Conservation (phyloP, 2,113 vertebrate genomes). For the Grantiella picta region DNA sequence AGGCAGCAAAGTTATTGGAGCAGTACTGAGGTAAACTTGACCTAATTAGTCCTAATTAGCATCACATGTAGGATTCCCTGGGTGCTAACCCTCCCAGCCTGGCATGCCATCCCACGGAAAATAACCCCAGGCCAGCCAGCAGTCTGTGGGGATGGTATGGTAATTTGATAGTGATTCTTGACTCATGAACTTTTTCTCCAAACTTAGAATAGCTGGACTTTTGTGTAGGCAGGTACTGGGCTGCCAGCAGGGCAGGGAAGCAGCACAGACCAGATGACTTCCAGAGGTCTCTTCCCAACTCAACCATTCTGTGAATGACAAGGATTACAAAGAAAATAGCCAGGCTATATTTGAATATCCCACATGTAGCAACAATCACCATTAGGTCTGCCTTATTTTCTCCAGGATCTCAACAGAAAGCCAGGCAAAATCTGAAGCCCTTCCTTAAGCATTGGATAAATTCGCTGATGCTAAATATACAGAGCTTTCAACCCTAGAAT, state of each 20-base stretch:
- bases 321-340: not conserved
- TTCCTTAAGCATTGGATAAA: not conserved
- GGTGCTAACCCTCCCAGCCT: not conserved
- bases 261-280: not conserved
- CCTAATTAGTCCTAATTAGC: not conserved
- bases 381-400: not conserved
- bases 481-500: not conserved
- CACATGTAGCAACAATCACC: fast-evolving
- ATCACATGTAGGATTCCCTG: not conserved
- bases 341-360: not conserved
- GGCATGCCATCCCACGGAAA: not conserved
- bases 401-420: not conserved
- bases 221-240: no score
- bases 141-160: not conserved
- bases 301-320: not conserved
- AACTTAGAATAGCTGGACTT: not conserved
- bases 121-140: not conserved
- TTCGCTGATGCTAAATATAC: not conserved
- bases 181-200: not conserved
- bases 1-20: not conserved
- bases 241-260: not conserved
- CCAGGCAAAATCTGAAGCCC: not conserved
- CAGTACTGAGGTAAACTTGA: not conserved
- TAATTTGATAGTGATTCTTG: not conserved
- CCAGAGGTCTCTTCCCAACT: not conserved